Evolutionary conservation across 2,797 vertebrate genomes (phyloP), one percentile per base, ranked within the genome.

Genomic region (Tadarida brasiliensis): DNA sequence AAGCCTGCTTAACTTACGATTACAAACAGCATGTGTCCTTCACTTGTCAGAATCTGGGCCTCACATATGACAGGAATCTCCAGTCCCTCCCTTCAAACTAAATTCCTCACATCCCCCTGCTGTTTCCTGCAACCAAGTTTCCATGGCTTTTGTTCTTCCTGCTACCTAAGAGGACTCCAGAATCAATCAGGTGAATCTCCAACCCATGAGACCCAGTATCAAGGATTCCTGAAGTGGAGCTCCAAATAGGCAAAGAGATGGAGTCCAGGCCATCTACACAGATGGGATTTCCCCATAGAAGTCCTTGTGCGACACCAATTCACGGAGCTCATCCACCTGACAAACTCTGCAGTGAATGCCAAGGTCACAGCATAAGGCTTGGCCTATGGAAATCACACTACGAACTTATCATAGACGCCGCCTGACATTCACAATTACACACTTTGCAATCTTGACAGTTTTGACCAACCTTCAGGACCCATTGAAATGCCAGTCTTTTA

Each of bases 11-110:
- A 80, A 56, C 61, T 56, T 54, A 54, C 0, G 26, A 87, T 96
- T 89, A 78, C 91, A 95, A 96, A 94, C n/a, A 95, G 51, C 56
- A n/a, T 16, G 35, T 77, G 70, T 94, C 67, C 76, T 76, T 94
- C 67, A 70, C 51, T 83, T 80, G 81, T 94, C 68, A 78, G 90
- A 81, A n/a, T 35, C 68, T 57, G 68, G 54, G 11, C 44, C 56
- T 94, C 94, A 83, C 28, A 65, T 91, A 76, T 91, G 74, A 88
- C 78, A 89, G 35, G 70, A 84, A 39, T 92, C 86, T 85, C 44
- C 61, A 94, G 54, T 90, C 56, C 76, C 47, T 93, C 28, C 59
- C 67, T 87, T 87, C 68, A 87, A 89, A 96, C 54, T 16, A 59
- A 85, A 95, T 78, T 70, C 51, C 68, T 94, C 28, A 15, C 78